These are phyloP conservation scores for Ceratina japonica DNA, from an alignment of 1,140 invertebrate species.

Conservation along the genomic window DNA sequence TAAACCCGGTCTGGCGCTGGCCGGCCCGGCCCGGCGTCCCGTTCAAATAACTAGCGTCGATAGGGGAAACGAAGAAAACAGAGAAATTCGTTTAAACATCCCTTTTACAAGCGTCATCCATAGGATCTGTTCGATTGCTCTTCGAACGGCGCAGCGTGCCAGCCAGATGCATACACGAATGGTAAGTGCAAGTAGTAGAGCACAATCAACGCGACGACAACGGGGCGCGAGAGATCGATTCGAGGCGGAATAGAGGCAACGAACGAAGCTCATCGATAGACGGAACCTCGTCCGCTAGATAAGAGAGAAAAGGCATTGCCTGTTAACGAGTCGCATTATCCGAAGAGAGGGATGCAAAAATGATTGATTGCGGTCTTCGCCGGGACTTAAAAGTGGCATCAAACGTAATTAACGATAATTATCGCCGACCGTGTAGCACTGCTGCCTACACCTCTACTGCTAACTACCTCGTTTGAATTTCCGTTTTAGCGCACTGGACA, in stretches of 20 bases:
- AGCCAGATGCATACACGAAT: slow-evolving; percentile 7
- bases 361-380: neutral
- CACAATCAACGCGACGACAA: slow-evolving; percentile 39
- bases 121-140: slow-evolving; percentile 14
- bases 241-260: neutral
- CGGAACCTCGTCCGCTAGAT: slow-evolving; percentile 28
- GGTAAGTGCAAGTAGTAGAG: slow-evolving; percentile 26
- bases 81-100: slow-evolving; percentile 36
- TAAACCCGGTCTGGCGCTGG: slow-evolving; percentile 3
- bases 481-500: neutral
- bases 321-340: slow-evolving; percentile 26
- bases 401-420: slow-evolving; percentile 60
- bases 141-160: neutral
- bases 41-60: slow-evolving; percentile 25
- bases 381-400: slow-evolving; percentile 42
- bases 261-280: neutral
- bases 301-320: neutral
- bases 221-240: slow-evolving; percentile 11
- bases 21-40: neutral
- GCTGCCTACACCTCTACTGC: no score
- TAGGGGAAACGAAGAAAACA: slow-evolving; percentile 6
- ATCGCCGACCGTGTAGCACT: neutral
- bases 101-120: slow-evolving; percentile 4
- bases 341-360: slow-evolving; percentile 29
- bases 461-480: neutral